phyloP scores from a whole-genome alignment of 2,113 vertebrate genomes.

The Dermatemys mawii region DNA sequence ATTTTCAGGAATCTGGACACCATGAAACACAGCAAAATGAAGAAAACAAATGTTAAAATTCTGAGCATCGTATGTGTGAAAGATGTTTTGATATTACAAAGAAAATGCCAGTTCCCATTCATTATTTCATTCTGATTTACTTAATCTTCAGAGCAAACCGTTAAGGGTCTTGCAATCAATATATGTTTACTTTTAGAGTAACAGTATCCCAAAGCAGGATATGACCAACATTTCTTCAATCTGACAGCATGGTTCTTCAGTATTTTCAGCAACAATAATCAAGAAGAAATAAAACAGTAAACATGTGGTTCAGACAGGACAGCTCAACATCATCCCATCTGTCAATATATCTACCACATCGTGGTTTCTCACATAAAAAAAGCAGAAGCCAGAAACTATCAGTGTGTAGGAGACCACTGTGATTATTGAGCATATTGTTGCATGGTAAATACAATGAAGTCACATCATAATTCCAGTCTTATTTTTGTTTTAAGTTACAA shows the following conservation, averaged over 20 bases:
- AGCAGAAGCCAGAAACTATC: not conserved
- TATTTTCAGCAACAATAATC: not conserved
- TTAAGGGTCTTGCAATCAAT: not conserved
- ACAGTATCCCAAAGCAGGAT: not conserved
- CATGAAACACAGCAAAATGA: not conserved
- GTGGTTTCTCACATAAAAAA: not conserved
- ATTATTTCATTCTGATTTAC: not conserved
- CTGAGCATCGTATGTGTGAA: not conserved
- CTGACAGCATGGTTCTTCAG: not conserved
- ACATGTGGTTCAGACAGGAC: not conserved
- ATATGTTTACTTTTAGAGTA: not conserved
- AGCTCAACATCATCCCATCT: not conserved
- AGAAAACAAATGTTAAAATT: not conserved
- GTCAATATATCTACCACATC: not conserved
- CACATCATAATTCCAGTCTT: constrained; percentile 58
- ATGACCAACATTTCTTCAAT: not conserved
- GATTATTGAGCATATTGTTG: constrained; percentile 52
- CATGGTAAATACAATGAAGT: constrained; percentile 50
- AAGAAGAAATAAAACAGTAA: not conserved
- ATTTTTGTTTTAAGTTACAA: constrained; percentile 52
- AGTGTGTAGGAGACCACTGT: constrained; percentile 18
- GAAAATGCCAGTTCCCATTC: not conserved
- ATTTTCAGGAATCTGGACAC: not conserved
- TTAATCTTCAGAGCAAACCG: not conserved
- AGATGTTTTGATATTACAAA: not conserved